Conservation (phyloP, 1,140 invertebrate genomes). For the Copidosoma floridanum region DNA sequence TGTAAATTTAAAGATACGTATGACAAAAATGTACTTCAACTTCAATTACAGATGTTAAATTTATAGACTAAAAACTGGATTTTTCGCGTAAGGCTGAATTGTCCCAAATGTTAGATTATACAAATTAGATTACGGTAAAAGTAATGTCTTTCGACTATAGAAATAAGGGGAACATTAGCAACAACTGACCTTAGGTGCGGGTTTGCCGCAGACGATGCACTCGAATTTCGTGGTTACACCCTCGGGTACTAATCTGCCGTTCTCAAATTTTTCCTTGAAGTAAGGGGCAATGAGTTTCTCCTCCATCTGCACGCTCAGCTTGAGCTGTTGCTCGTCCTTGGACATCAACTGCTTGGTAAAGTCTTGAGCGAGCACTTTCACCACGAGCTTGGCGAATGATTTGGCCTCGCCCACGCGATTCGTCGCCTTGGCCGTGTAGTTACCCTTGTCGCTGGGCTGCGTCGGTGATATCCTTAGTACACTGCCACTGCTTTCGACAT, state of each 20-base stretch:
- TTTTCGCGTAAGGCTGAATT: too few species aligned
- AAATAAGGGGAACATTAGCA: too few species aligned
- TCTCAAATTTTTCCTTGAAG: slow-evolving; percentile 67
- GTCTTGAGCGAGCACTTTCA: slow-evolving; percentile 63
- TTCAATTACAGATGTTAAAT: too few species aligned
- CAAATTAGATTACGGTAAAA: too few species aligned
- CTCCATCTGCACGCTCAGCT: slow-evolving; percentile 57
- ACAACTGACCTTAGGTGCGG: slow-evolving; percentile 68
- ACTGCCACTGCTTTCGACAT: slow-evolving; percentile 58
- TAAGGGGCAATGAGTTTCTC: slow-evolving; percentile 62
- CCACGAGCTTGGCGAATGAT: slow-evolving; percentile 75
- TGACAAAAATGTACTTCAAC: too few species aligned
- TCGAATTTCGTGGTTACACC: slow-evolving; percentile 69
- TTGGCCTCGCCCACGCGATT: slow-evolving; percentile 76
- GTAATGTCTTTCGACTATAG: too few species aligned
- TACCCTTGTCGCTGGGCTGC: slow-evolving; percentile 66
- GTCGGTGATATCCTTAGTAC: slow-evolving; percentile 62
- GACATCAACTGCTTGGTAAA: too few species aligned
- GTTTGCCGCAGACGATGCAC: slow-evolving; percentile 69
- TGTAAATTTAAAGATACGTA: too few species aligned
- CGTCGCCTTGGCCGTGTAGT: slow-evolving; percentile 73
- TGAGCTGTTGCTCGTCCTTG: slow-evolving; percentile 38
- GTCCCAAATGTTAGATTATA: too few species aligned
- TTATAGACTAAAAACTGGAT: too few species aligned
- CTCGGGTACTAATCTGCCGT: slow-evolving; percentile 55